Base-by-base conservation (phyloP, 53 echinoderm and acorn worm genomes). In the Crossaster papposus region DNA sequence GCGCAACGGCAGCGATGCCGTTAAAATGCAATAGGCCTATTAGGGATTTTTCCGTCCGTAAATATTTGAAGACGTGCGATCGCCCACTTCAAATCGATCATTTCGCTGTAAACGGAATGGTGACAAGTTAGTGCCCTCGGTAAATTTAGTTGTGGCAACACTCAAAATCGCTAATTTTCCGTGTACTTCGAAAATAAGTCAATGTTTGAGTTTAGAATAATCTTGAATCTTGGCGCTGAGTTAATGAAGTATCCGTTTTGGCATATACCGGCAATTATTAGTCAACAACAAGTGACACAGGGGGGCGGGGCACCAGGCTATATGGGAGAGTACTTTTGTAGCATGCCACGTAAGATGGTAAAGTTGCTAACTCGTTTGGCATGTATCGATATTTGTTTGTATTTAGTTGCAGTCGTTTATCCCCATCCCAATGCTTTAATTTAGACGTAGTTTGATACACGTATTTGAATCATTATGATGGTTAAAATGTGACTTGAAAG, bases 41-140 rank as follows among this genome's bases (percentile, higher is more conserved):
- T 68, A 20, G 32, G 52, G 53, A 85, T 51, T 22, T 51, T 85
- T 72, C 54, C 73, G 33, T 30, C 34, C 22, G 53, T 54, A 20
- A 85, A 72, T 85, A 72, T 85, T 85, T 85, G 85, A 85, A 31
- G 72, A 73, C 85, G 85, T 85, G 85, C 73, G 31, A 33, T 50
- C 53, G n/a, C 52, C 83, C 2, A 78, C 14, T 68, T 30, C 68
- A 38, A 65, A 65, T 65, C 24, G 29, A 64, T 50, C 15, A 35
- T 44, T 51, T 28, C 0, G 51, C 12, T 51, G 32, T 30, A 9
- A 30, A 23, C 52, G 58, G 58, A 11, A 15, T 4, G 17, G 12
- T 58, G 17, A 58, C 58, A 44, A 44, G 9, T n/a, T n/a, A 44
- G 44, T 44, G 9, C 9, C 44, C 44, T 58, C 22, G 58, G 6